Percentiles rank a stretch among this genome's conserved stretches.
These are phyloP conservation scores for Micropoecilia bifurca DNA, from an alignment of 2,797 vertebrate species.

Conservation along the genomic window DNA sequence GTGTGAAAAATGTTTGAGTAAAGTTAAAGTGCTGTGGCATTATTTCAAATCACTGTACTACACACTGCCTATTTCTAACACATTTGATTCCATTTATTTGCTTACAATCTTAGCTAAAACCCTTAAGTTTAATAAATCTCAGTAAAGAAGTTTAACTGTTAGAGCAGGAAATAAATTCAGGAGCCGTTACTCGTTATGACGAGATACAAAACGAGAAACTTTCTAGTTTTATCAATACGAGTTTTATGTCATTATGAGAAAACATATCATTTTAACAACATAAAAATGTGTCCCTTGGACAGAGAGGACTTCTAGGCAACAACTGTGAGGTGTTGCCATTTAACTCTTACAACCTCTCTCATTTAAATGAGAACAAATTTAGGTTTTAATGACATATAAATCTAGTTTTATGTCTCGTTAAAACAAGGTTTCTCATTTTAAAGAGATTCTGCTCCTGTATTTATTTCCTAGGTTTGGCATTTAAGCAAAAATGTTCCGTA, in stretches of 20 bases:
- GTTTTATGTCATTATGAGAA: no score
- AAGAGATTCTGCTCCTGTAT: not conserved
- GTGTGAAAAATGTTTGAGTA: not conserved
- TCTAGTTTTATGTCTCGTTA: not conserved
- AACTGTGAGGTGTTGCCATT: no score
- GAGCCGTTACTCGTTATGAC: no score
- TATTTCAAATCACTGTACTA: no score
- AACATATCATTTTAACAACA: no score
- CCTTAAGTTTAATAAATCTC: not conserved
- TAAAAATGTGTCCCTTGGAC: no score
- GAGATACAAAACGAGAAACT: no score
- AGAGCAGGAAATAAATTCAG: no score
- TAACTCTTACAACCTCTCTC: not conserved
- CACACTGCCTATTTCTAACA: not conserved
- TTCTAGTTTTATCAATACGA: no score
- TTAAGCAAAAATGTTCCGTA: no score
- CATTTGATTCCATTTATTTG: not conserved
- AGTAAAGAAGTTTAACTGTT: no score
- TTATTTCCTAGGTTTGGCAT: not conserved
- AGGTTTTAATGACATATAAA: not conserved
- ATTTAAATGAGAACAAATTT: not conserved
- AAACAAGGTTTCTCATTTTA: not conserved
- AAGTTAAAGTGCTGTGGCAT: not conserved
- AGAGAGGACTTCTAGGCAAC: no score
- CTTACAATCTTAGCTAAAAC: not conserved